phyloP scores from a whole-genome alignment of 2,797 vertebrate species.

The Galagoides demidoff region DNA sequence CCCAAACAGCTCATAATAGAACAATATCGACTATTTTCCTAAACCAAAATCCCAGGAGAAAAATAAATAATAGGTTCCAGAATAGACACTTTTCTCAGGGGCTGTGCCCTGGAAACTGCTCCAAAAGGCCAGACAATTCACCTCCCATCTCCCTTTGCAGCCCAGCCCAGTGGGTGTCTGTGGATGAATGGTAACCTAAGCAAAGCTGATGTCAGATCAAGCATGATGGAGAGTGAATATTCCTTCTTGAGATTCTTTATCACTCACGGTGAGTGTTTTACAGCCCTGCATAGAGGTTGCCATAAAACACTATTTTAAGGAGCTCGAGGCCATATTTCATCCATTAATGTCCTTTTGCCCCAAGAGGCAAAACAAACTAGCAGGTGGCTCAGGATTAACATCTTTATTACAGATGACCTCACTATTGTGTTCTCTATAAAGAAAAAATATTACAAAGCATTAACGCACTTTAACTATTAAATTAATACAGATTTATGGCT shows the following conservation, averaged over 20 bases:
- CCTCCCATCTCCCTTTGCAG: neutral
- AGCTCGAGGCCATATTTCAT: slow-evolving; percentile 87
- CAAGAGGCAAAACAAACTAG: slow-evolving; percentile 87
- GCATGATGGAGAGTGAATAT: slow-evolving; percentile 81
- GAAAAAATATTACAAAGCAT: slow-evolving; percentile 91
- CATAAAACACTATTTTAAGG: slow-evolving; percentile 89
- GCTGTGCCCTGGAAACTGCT: neutral
- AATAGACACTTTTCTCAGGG: neutral
- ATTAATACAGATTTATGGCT: slow-evolving; percentile 89
- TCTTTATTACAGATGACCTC: slow-evolving; percentile 92
- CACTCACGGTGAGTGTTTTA: slow-evolving; percentile 89
- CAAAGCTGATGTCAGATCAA: slow-evolving; percentile 76
- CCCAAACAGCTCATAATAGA: neutral
- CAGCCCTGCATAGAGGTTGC: slow-evolving; percentile 87
- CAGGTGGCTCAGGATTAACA: slow-evolving; percentile 88
- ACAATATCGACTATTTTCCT: neutral
- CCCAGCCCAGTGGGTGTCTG: slow-evolving; percentile 3
- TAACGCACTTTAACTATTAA: slow-evolving; percentile 88
- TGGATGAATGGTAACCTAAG: slow-evolving; percentile 70
- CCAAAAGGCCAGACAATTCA: neutral
- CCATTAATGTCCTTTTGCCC: slow-evolving; percentile 87
- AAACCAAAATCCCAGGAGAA: neutral
- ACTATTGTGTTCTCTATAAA: slow-evolving; percentile 92
- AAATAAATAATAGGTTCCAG: neutral
- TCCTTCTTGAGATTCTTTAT: slow-evolving; percentile 86